These are phyloP conservation scores for Lymantria dispar DNA, from an alignment of 2,888 invertebrate species.

Conservation along the genomic window DNA sequence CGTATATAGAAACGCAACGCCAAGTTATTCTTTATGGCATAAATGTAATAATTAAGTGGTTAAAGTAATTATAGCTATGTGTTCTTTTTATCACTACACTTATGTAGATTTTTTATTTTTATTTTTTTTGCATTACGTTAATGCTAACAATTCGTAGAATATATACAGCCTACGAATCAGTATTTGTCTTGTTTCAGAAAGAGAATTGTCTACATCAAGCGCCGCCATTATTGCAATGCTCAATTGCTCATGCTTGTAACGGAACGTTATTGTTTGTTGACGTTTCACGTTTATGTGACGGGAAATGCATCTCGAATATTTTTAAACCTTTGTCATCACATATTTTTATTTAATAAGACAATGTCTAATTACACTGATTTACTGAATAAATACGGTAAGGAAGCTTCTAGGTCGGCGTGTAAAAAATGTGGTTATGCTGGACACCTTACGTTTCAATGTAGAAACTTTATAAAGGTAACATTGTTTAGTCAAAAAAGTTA, in stretches of 20 bases:
- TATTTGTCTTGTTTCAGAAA: too few species aligned
- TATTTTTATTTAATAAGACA: constrained; percentile 10
- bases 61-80: too few species aligned
- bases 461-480: constrained; percentile 93
- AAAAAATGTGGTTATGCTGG: constrained; percentile 98
- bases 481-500: constrained; percentile 18
- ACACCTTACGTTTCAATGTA: constrained; percentile 97
- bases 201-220: too few species aligned
- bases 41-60: too few species aligned
- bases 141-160: too few species aligned
- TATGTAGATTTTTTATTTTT: too few species aligned
- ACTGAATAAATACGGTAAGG: constrained; percentile 84
- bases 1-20: too few species aligned
- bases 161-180: too few species aligned
- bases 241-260: constrained; percentile 2
- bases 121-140: too few species aligned
- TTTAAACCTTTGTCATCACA: not conserved
- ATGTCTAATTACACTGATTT: constrained; percentile 70
- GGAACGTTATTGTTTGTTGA: constrained; percentile 33
- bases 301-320: not conserved
- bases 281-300: constrained; percentile 12
- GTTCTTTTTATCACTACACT: too few species aligned
- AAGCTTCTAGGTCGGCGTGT: constrained; percentile 91
- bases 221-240: too few species aligned
- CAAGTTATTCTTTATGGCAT: too few species aligned